Evolutionary conservation across 1,140 invertebrate genomes (phyloP).

Genomic region (Sogatella furcifera): DNA sequence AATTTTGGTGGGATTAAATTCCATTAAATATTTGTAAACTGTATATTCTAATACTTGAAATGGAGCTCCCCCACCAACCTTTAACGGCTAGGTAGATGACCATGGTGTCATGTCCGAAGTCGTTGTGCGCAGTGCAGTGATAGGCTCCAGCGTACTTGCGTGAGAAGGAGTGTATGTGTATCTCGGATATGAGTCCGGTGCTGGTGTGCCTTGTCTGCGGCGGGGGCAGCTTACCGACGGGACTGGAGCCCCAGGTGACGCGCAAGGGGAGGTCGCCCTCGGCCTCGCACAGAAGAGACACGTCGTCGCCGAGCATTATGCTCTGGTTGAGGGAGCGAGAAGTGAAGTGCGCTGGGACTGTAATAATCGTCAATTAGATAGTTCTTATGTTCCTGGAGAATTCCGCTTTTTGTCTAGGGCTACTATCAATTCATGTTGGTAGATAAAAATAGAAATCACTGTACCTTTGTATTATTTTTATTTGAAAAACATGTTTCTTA

Average conservation of each 20-base stretch:
- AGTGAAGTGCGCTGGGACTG: constrained; percentile 70
- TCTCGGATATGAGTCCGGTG: constrained; percentile 25
- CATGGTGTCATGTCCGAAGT: constrained; percentile 70
- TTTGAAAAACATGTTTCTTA: too few relatives aligned
- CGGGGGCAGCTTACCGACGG: constrained; percentile 8
- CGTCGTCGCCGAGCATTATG: constrained; percentile 48
- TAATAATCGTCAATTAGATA: not conserved
- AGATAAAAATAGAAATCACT: too few relatives aligned
- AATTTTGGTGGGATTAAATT: too few relatives aligned
- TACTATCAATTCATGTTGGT: too few relatives aligned
- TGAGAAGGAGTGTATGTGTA: constrained; percentile 22
- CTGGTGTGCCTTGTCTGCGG: constrained; percentile 21
- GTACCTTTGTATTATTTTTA: too few relatives aligned
- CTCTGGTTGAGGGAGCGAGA: constrained; percentile 39
- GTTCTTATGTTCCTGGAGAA: not conserved
- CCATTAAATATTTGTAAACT: too few relatives aligned
- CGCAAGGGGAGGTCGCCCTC: constrained; percentile 75
- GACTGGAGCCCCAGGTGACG: constrained; percentile 49
- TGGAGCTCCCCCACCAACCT: constrained; percentile 40
- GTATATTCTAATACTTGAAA: too few relatives aligned
- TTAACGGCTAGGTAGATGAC: constrained; percentile 72
- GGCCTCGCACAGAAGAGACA: constrained; percentile 62
- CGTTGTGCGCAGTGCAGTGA: constrained; percentile 72
- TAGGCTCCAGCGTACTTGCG: constrained; percentile 78
- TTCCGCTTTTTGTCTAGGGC: too few relatives aligned